Percentiles rank a stretch among this genome's conserved stretches.
Conservation (phyloP, 2,797 vertebrate species). For the Cossypha polioptera region DNA sequence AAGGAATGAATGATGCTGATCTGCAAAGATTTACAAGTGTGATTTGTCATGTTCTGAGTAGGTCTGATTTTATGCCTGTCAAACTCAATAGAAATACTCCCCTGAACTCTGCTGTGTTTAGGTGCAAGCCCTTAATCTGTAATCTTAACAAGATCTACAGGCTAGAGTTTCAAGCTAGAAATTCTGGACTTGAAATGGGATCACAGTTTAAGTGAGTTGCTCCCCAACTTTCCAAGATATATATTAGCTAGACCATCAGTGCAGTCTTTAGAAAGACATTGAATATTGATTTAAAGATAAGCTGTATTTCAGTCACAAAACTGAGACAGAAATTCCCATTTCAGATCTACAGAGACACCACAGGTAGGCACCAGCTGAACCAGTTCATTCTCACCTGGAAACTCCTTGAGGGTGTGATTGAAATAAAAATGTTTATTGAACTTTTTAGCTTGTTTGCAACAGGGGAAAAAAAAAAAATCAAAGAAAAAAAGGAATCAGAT, state of each 20-base stretch:
- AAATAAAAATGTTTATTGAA: background rate
- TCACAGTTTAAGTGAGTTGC: background rate
- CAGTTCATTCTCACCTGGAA: background rate
- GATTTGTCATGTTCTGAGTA: slow-evolving; percentile 31
- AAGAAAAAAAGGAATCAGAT: background rate
- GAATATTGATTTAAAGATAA: background rate
- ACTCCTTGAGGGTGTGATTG: fast-evolving
- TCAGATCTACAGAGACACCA: background rate
- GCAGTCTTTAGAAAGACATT: background rate
- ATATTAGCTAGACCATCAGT: background rate
- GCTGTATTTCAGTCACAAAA: background rate
- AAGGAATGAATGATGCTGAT: slow-evolving; percentile 36
- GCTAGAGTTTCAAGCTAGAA: background rate
- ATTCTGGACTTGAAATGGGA: background rate
- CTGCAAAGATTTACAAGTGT: slow-evolving; percentile 28
- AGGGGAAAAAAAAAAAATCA: fast-evolving
- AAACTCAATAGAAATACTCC: slow-evolving; percentile 6
- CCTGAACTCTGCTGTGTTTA: background rate
- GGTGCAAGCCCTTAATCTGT: slow-evolving; percentile 20
- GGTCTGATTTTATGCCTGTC: slow-evolving; percentile 35
- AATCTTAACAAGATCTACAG: slow-evolving; percentile 42
- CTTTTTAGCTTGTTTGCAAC: background rate
- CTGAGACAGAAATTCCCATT: background rate
- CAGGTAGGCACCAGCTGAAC: fast-evolving
- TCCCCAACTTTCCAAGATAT: background rate